A percentile compares a stretch with the other conserved stretches of the same genome.
Conservation (phyloP, 2,797 vertebrate species). For the Botia kubotai region DNA sequence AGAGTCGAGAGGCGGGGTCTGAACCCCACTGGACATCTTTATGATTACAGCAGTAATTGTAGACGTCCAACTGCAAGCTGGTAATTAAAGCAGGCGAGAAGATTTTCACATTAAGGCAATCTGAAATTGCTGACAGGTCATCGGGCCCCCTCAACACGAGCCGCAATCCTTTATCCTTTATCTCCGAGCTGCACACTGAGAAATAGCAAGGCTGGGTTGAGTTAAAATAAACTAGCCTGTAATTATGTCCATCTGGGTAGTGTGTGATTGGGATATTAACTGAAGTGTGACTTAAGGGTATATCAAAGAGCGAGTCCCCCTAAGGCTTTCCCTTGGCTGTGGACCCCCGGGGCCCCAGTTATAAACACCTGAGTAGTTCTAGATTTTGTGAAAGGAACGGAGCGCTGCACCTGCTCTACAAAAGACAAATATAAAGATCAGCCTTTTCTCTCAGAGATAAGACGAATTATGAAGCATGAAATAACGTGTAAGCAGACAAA, state of each 20-base stretch:
- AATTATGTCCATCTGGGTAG: conserved; percentile 78
- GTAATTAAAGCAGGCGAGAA: conserved; percentile 77
- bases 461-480: conserved; percentile 26
- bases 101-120: conserved; percentile 77
- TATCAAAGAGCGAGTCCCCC: conserved; percentile 70
- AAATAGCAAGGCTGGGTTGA: conserved; percentile 68
- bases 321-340: conserved; percentile 57
- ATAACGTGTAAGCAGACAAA: conserved; percentile 17
- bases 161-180: conserved; percentile 81
- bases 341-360: conserved; percentile 67
- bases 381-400: conserved; percentile 65
- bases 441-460: conserved; percentile 19
- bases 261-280: conserved; percentile 75
- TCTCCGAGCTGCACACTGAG: conserved; percentile 75
- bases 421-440: conserved; percentile 36
- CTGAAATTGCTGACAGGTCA: conserved; percentile 77
- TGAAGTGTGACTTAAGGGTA: conserved; percentile 59
- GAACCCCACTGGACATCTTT: conserved; percentile 66
- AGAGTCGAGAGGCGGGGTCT: conserved; percentile 46
- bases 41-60: conserved; percentile 74
- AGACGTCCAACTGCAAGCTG: conserved; percentile 69
- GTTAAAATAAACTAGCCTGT: conserved; percentile 80
- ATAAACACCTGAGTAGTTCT: conserved; percentile 73
- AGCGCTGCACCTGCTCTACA: conserved; percentile 57
- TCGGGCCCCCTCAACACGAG: conserved; percentile 64